These are phyloP conservation scores for Disparrhopalites patrizii DNA, from an alignment of 2,888 invertebrate genomes.

Conservation along the genomic window DNA sequence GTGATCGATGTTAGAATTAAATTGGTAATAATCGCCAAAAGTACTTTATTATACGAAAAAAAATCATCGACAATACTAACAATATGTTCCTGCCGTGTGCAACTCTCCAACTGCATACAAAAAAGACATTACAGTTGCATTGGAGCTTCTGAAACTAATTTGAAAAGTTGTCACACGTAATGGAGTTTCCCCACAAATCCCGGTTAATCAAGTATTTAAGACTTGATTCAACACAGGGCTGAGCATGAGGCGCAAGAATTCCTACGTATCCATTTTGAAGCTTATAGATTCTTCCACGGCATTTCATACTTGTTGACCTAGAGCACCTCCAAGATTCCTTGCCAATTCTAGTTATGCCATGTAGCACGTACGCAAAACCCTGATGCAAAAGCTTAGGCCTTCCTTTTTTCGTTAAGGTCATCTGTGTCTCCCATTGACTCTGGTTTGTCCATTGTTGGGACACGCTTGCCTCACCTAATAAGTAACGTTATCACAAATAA, in stretches of 20 bases:
- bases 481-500: slow-evolving; percentile 1
- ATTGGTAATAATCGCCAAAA: too few relatives aligned
- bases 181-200: too few relatives aligned
- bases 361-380: background rate
- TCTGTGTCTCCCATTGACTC: slow-evolving; percentile 4
- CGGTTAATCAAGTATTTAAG: too few relatives aligned
- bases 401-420: slow-evolving; percentile 15
- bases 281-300: slow-evolving; percentile 9
- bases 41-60: too few relatives aligned
- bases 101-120: too few relatives aligned
- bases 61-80: too few relatives aligned
- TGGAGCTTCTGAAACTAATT: too few relatives aligned
- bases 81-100: too few relatives aligned
- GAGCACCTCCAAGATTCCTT: slow-evolving; percentile 12
- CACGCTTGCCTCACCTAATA: slow-evolving; percentile 21
- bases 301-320: slow-evolving; percentile 6
- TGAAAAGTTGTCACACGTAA: too few relatives aligned
- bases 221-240: background rate
- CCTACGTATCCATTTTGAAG: slow-evolving; percentile 9
- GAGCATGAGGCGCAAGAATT: background rate
- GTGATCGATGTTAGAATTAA: too few relatives aligned
- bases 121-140: too few relatives aligned
- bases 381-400: slow-evolving; percentile 12
- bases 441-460: slow-evolving; percentile 4
- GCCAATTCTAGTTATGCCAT: slow-evolving; percentile 7